Conservation (phyloP, 2,113 vertebrate genomes). For the Nannobrachium achirus region DNA sequence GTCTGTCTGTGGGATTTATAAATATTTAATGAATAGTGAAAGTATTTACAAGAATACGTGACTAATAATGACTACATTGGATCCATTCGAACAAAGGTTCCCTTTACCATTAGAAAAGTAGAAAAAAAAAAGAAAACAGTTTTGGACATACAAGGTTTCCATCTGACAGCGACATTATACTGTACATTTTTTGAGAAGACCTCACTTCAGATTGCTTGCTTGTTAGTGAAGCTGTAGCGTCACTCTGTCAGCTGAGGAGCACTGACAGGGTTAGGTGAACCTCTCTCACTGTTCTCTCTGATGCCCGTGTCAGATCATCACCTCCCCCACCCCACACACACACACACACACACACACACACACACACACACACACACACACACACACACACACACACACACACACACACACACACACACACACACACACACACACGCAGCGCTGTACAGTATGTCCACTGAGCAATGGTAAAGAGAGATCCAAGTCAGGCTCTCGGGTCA, state of each 20-base stretch:
- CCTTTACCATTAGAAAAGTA: too few relatives aligned
- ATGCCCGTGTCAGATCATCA: slow-evolving; percentile 44
- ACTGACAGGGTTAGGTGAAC: slow-evolving; percentile 58
- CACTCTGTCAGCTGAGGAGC: slow-evolving; percentile 18
- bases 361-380: too few relatives aligned
- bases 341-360: too few relatives aligned
- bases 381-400: too few relatives aligned
- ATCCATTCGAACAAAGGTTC: too few relatives aligned
- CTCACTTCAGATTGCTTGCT: slow-evolving; percentile 52
- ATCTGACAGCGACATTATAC: slow-evolving; percentile 42
- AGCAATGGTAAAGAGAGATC: slow-evolving; percentile 32
- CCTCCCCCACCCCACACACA: slow-evolving; percentile 25
- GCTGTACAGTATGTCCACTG: slow-evolving; percentile 35
- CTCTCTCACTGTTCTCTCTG: slow-evolving; percentile 39
- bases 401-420: too few relatives aligned
- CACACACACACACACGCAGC: neutral
- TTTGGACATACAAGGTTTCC: neutral
- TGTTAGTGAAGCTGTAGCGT: slow-evolving; percentile 45
- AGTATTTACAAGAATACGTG: too few relatives aligned
- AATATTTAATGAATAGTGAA: too few relatives aligned
- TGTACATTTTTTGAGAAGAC: slow-evolving; percentile 39
- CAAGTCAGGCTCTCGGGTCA: slow-evolving; percentile 39
- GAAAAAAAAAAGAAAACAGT: too few relatives aligned
- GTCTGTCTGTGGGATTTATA: too few relatives aligned
- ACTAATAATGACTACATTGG: too few relatives aligned